phyloP scores from a whole-genome alignment of 2,888 invertebrate species.

The Philhelius pedissequus region DNA sequence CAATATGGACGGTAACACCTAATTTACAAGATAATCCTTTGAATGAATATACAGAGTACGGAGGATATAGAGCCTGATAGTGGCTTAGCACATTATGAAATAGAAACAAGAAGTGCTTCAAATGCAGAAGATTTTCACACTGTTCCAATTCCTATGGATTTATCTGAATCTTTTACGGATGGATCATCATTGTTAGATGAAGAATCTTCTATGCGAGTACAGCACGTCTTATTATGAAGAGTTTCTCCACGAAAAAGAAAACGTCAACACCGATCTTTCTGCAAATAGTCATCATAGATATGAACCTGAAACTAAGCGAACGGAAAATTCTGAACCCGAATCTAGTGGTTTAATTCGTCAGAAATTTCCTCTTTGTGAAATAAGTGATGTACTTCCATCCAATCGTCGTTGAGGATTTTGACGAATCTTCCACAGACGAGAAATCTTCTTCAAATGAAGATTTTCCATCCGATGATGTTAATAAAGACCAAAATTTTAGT shows the following conservation, averaged over 20 bases:
- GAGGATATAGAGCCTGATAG: background rate
- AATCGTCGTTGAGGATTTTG: background rate
- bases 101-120: background rate
- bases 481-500: constrained; percentile 1
- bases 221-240: background rate
- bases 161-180: background rate
- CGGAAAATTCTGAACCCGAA: background rate
- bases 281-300: background rate
- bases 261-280: background rate
- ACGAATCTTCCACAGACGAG: background rate
- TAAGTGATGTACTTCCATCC: background rate
- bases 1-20: background rate
- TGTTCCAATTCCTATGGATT: background rate
- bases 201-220: background rate
- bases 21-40: background rate
- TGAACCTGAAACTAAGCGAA: background rate
- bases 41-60: background rate
- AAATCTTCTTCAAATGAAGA: background rate
- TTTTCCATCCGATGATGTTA: background rate
- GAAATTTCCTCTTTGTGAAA: constrained; percentile 3
- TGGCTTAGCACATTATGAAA: background rate
- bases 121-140: background rate
- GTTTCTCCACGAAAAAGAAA: background rate
- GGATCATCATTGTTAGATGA: background rate
- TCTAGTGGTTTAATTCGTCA: background rate